Base-by-base conservation (phyloP, 2,797 vertebrate genomes). In the Sebastes cheni region DNA sequence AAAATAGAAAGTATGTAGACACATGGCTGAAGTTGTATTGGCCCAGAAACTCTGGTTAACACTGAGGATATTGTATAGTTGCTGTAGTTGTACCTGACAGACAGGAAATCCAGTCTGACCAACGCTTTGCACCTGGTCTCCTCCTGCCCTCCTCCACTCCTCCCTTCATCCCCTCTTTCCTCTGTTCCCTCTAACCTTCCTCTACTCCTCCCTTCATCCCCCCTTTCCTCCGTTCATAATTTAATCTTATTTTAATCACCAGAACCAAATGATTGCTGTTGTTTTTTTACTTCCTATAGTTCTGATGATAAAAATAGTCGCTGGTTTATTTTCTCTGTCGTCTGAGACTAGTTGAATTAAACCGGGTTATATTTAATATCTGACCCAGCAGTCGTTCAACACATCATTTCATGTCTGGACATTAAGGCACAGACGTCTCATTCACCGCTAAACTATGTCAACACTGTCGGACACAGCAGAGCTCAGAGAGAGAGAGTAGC, bases 391-490 rank as follows among this genome's bases (percentile, higher is more conserved):
- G 52, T 32, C 62, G 13, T 42, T 42, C 13, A 58, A 66, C 66
- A 22, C 16, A 59, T 72, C 22, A 67, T 56, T 75, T 72, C 68
- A 81, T 50, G 42, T 69, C 55, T 54, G 39, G 32, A 58, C 58
- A 12, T 30, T 20, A 39, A 42, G 61, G 61, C 76, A 88, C 83
- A 88, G 79, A 55, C 60, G 60, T 71, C 64, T 77, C 86, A 77
- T 86, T 88, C 83, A 85, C 58, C 16, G 2, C 52, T 72, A 75
- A 50, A 65, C 77, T 75, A 82, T 79, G 79, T 82, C 56, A 79
- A 81, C 78, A 77, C 52, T 71, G 80, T 69, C 3, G 39, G 2
- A 80, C 77, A 81, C 67, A 72, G 60, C 36, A 58, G 25, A 14
- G 2, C 55, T 22, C 54, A 23, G 22, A 9, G n/a, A 16, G 27